Conservation (phyloP, 1,140 invertebrate genomes). For the Ips nitidus region DNA sequence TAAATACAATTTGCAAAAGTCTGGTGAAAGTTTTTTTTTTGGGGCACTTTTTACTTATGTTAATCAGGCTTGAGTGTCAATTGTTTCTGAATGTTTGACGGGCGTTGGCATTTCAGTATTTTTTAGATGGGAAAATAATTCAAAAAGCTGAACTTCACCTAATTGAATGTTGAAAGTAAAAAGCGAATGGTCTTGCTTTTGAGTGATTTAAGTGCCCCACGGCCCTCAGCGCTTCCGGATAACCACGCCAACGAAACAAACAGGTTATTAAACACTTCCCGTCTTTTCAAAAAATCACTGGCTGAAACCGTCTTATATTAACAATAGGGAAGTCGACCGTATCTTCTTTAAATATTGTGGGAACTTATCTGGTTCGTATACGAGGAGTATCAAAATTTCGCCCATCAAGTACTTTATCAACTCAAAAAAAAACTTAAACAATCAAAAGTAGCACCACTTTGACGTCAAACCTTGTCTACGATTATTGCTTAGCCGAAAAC, state of each 20-base stretch:
- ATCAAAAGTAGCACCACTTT: neutral
- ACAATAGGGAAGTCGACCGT: conserved; percentile 14
- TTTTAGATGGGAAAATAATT: no score
- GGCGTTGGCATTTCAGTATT: no score
- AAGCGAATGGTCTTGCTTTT: neutral
- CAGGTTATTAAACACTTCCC: conserved; percentile 21
- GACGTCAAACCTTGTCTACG: conserved; percentile 9
- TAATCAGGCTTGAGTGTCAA: no score
- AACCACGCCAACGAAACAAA: neutral
- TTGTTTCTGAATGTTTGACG: no score
- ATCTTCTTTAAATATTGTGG: conserved; percentile 19
- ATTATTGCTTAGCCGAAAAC: conserved; percentile 2
- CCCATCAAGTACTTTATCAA: neutral
- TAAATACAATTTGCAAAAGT: conserved; percentile 22
- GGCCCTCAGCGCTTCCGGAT: conserved; percentile 13
- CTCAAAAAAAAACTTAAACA: neutral
- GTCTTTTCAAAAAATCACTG: conserved; percentile 11
- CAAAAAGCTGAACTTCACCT: no score
- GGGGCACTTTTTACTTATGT: neutral
- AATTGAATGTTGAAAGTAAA: neutral
- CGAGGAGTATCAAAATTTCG: neutral
- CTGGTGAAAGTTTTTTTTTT: conserved; percentile 19
- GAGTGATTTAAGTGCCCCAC: conserved; percentile 2
- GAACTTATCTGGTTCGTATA: conserved; percentile 3
- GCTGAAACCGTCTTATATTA: neutral